Evolutionary conservation across 2,113 vertebrate genomes (phyloP).

Genomic region (Burhinus bistriatus): DNA sequence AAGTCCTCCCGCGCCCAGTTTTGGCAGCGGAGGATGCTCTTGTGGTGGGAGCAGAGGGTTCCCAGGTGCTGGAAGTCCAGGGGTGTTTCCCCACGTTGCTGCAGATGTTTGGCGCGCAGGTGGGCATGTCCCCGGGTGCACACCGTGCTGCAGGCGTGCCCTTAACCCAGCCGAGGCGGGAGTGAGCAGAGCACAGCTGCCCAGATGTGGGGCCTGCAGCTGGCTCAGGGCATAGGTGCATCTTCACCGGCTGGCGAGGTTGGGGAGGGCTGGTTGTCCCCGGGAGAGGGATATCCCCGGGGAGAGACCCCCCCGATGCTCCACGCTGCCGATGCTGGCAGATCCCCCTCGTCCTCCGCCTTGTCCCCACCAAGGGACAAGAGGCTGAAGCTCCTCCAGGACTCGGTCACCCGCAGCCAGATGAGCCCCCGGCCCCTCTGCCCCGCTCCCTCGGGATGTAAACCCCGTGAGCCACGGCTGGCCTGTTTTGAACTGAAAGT

Average conservation of each 20-base stretch:
- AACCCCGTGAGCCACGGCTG: rapidly evolving
- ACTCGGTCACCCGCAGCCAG: neutral
- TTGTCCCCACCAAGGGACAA: rapidly evolving
- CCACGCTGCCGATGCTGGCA: rapidly evolving
- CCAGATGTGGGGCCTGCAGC: slow-evolving; percentile 5
- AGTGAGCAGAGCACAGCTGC: neutral
- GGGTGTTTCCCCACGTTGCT: neutral
- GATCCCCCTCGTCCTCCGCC: neutral
- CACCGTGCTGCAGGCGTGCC: rapidly evolving
- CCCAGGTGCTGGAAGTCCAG: neutral
- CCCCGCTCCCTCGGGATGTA: rapidly evolving
- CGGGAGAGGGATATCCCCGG: neutral
- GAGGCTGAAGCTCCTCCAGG: neutral
- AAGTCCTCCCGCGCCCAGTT: neutral
- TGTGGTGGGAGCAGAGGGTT: neutral
- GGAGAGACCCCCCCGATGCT: rapidly evolving
- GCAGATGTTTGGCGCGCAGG: neutral
- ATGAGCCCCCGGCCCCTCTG: neutral
- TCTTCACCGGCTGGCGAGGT: rapidly evolving
- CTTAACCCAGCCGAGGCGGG: neutral
- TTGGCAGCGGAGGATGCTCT: neutral
- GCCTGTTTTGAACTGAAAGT: neutral
- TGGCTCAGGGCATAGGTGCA: neutral
- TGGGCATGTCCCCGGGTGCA: neutral
- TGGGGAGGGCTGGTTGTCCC: neutral